Evolutionary conservation across 1,140 invertebrate species (phyloP).

Genomic region (Drosophila ohnishii): DNA sequence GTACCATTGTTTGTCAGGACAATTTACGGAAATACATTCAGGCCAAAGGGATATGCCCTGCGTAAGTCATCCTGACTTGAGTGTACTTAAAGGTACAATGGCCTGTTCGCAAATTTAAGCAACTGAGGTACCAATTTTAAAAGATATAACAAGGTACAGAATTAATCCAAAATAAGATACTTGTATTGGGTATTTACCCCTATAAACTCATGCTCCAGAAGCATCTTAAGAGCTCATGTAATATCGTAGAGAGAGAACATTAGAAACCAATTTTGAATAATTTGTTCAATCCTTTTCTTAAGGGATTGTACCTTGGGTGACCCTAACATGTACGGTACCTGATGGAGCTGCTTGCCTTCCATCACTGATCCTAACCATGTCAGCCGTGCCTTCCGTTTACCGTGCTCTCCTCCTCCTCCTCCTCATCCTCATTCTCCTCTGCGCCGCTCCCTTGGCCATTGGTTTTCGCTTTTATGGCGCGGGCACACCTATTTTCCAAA

Average conservation of each 20-base stretch:
- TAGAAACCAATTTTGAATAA: no score
- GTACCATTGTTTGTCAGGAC: conserved; percentile 14
- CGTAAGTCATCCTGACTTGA: conserved; percentile 5
- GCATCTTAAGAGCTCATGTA: no score
- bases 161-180: no score
- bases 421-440: conserved; percentile 9
- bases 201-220: no score
- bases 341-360: conserved; percentile 2
- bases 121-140: no score
- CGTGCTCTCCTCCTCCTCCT: conserved; percentile 8
- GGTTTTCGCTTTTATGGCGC: conserved; percentile 72
- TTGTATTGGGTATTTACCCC: no score
- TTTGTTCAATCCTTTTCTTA: not conserved
- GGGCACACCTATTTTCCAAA: conserved; percentile 75
- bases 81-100: not conserved
- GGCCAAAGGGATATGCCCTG: conserved; percentile 14
- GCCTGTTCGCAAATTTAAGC: not conserved
- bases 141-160: not conserved
- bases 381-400: conserved; percentile 17
- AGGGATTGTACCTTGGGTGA: not conserved
- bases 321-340: conserved; percentile 2
- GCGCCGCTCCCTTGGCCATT: conserved; percentile 32
- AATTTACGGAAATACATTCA: conserved; percentile 19
- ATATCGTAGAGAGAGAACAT: no score
- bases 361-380: conserved; percentile 48